Conservation (phyloP, 2,888 invertebrate genomes). For the Oxycera nigricornis region DNA sequence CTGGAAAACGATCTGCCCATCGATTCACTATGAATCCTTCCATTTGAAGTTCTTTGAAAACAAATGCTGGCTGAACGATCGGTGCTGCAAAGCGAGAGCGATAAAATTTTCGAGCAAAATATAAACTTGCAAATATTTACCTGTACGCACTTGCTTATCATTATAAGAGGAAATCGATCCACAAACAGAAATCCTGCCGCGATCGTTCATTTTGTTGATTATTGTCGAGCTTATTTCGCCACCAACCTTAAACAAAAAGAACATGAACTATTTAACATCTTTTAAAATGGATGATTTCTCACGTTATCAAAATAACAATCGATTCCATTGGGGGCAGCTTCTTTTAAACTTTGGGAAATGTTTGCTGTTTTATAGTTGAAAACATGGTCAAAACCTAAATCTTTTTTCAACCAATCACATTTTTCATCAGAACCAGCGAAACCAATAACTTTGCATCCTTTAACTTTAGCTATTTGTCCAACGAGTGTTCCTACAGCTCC, state of each 20-base stretch:
- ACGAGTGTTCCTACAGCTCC: slow-evolving; percentile 81
- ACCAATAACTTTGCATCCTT: slow-evolving; percentile 74
- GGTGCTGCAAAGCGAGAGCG: slow-evolving; percentile 30
- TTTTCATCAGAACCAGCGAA: slow-evolving; percentile 76
- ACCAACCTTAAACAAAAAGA: slow-evolving; percentile 62
- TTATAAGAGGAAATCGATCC: slow-evolving; percentile 73
- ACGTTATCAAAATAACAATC: slow-evolving; percentile 81
- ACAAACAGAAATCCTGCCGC: slow-evolving; percentile 70
- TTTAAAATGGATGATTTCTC: background rate
- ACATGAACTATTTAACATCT: background rate
- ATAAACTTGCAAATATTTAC: background rate
- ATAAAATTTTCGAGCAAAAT: background rate
- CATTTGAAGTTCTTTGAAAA: slow-evolving; percentile 68
- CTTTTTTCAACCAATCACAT: slow-evolving; percentile 70
- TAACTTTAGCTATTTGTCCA: slow-evolving; percentile 79
- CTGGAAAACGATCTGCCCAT: slow-evolving; percentile 68
- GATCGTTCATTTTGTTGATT: slow-evolving; percentile 68
- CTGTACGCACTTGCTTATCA: slow-evolving; percentile 54
- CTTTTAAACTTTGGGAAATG: slow-evolving; percentile 65
- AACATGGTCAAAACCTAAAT: slow-evolving; percentile 71
- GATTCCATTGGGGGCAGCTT: slow-evolving; percentile 73
- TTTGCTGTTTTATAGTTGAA: slow-evolving; percentile 75
- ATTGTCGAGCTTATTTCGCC: slow-evolving; percentile 69
- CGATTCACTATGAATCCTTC: slow-evolving; percentile 64
- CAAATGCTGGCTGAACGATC: slow-evolving; percentile 65